Evolutionary conservation across 1,140 invertebrate genomes (phyloP).

Genomic region (Brachionus calyciflorus): DNA sequence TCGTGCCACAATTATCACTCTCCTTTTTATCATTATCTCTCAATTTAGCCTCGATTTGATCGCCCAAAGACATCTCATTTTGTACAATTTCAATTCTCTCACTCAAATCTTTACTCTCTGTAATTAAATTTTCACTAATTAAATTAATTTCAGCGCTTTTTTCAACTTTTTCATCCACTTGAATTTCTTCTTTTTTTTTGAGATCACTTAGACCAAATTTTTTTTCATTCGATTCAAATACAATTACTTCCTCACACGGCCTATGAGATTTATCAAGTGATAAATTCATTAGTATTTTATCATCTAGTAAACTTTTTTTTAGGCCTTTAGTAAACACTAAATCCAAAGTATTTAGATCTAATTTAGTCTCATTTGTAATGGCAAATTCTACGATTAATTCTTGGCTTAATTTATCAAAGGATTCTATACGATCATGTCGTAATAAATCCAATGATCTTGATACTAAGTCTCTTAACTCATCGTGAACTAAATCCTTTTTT

Average conservation of each 20-base stretch:
- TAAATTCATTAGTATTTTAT: background rate
- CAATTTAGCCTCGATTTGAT: background rate
- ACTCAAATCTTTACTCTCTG: background rate
- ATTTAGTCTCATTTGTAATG: background rate
- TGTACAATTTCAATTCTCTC: background rate
- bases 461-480: background rate
- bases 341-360: background rate
- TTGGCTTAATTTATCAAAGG: background rate
- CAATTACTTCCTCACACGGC: constrained; percentile 24
- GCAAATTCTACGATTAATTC: background rate
- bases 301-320: background rate
- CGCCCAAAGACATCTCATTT: background rate
- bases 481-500: background rate
- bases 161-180: background rate
- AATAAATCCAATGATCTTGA: constrained; percentile 17
- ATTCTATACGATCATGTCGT: constrained; percentile 32
- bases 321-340: background rate
- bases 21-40: background rate
- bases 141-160: background rate
- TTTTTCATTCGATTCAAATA: background rate
- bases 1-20: background rate
- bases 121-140: constrained; percentile 7
- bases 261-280: background rate
- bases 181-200: background rate
- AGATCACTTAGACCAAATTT: background rate